Evolutionary conservation across 2,888 invertebrate species (phyloP).

Genomic region (Aphodius granarius): DNA sequence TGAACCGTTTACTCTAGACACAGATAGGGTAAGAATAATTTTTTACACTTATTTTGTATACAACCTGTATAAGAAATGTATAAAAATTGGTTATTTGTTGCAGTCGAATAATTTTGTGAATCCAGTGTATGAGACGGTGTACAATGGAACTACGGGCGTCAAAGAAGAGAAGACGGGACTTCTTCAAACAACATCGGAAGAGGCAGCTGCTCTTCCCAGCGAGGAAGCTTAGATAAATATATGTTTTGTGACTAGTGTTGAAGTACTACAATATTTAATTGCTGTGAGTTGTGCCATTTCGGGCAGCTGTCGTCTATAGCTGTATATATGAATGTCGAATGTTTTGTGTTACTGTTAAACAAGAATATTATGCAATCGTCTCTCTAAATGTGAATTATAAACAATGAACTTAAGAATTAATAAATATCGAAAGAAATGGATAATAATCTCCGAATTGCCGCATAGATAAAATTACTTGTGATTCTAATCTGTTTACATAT

Average conservation of each 20-base stretch:
- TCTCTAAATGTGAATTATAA: background rate
- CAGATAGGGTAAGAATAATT: conserved; percentile 61
- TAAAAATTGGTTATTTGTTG: conserved; percentile 33
- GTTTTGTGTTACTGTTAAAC: background rate
- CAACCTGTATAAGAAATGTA: too few species aligned
- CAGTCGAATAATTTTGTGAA: conserved; percentile 78
- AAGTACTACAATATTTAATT: conserved; percentile 38
- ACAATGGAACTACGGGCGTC: conserved; percentile 55
- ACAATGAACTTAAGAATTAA: background rate
- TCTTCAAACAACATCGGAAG: conserved; percentile 58
- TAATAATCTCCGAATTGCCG: background rate
- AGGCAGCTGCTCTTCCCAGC: conserved; percentile 47
- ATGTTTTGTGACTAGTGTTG: conserved; percentile 18
- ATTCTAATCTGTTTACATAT: background rate
- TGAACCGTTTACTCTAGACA: conserved; percentile 60
- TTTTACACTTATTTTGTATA: too few species aligned
- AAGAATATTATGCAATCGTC: background rate
- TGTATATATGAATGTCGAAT: conserved; percentile 6
- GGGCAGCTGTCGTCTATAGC: conserved; percentile 22
- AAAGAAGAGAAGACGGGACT: conserved; percentile 60
- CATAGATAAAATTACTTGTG: background rate
- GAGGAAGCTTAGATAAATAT: conserved; percentile 46
- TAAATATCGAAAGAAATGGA: background rate
- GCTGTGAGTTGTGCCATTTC: conserved; percentile 55
- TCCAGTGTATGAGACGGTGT: conserved; percentile 85